Conservation (phyloP, 2,888 invertebrate species). For the Agriopis leucophaearia region DNA sequence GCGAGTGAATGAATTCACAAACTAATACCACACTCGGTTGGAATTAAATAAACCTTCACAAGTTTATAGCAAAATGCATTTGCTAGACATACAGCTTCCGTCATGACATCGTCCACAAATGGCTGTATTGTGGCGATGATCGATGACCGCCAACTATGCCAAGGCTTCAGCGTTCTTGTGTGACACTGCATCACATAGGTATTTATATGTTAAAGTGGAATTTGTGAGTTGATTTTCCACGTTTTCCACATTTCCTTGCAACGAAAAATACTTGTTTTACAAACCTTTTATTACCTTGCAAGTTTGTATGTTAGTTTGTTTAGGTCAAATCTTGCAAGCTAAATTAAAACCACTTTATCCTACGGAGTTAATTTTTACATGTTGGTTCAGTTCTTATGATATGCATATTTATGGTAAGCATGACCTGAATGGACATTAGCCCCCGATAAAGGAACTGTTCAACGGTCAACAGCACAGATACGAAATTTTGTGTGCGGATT, state of each 20-base stretch:
- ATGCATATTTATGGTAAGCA: too few species aligned
- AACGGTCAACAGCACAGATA: too few species aligned
- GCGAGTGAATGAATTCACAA: background rate
- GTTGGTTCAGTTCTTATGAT: too few species aligned
- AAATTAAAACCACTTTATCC: too few species aligned
- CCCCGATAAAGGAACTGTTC: too few species aligned
- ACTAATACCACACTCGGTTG: background rate
- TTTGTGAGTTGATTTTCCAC: background rate
- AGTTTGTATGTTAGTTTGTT: too few species aligned
- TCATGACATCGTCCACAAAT: slow-evolving; percentile 17
- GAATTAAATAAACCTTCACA: background rate
- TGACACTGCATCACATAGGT: slow-evolving; percentile 10
- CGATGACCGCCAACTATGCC: slow-evolving; percentile 36
- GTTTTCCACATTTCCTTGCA: background rate
- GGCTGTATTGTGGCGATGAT: slow-evolving; percentile 30
- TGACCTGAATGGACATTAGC: too few species aligned
- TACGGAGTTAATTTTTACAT: too few species aligned
- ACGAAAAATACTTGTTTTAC: too few species aligned
- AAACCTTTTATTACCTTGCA: too few species aligned
- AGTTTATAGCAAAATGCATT: background rate
- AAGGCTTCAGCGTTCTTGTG: slow-evolving; percentile 24
- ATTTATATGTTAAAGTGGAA: background rate
- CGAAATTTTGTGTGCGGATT: too few species aligned
- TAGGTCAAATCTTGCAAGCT: too few species aligned
- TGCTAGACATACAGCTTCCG: slow-evolving; percentile 27